A percentile compares a stretch with the other conserved stretches of the same genome.
These are phyloP conservation scores for Gymnogyps californianus DNA, from an alignment of 2,113 vertebrate genomes.

Conservation along the genomic window DNA sequence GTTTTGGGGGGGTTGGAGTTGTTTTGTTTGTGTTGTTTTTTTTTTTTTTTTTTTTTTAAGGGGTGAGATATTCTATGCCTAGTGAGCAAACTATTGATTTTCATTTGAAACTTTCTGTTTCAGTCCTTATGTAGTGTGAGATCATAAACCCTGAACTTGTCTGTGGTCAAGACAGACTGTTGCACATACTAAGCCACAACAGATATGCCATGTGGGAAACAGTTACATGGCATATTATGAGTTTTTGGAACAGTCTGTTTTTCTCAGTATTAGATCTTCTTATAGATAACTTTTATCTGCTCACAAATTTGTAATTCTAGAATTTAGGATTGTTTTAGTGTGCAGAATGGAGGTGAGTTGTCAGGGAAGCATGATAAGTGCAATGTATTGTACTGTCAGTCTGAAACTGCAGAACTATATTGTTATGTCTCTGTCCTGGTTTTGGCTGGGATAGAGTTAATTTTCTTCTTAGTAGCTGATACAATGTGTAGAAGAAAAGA, in stretches of 20 bases:
- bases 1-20: neutral
- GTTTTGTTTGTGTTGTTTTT: too few species aligned
- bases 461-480: too few species aligned
- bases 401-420: too few species aligned
- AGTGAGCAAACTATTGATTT: neutral
- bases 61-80: neutral
- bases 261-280: neutral
- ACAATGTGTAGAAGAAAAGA: neutral
- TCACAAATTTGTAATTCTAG: neutral
- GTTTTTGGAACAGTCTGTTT: neutral
- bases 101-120: neutral
- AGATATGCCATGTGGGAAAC: neutral
- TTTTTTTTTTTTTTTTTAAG: neutral
- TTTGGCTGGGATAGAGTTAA: too few species aligned
- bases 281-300: neutral
- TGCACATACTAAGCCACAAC: neutral
- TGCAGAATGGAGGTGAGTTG: neutral
- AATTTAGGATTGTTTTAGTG: neutral
- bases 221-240: neutral
- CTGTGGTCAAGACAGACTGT: neutral
- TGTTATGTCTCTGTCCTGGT: neutral
- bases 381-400: too few species aligned
- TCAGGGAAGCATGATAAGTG: neutral
- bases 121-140: neutral
- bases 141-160: neutral